Evolutionary conservation across 2,888 invertebrate species (phyloP).

Genomic region (Carterocephalus palaemon): DNA sequence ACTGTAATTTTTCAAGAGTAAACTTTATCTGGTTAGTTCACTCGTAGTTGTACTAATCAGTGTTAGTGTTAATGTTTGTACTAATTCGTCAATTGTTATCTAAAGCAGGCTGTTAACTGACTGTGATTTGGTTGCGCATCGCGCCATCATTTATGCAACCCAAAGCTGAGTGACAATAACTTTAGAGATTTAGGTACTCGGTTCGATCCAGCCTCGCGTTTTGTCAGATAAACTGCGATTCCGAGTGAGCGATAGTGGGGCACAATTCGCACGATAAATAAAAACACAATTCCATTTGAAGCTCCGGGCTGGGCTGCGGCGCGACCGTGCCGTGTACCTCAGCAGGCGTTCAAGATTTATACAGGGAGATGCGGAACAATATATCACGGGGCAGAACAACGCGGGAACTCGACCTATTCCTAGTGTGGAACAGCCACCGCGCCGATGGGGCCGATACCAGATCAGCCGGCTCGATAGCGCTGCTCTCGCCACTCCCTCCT

Average conservation of each 20-base stretch:
- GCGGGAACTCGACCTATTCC: slow-evolving; percentile 77
- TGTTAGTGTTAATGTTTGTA: too few species aligned
- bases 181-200: slow-evolving; percentile 27
- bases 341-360: slow-evolving; percentile 79
- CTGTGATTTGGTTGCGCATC: slow-evolving; percentile 7
- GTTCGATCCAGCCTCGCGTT: slow-evolving; percentile 58
- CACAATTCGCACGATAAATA: slow-evolving; percentile 77
- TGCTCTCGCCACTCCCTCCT: slow-evolving; percentile 43
- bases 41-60: too few species aligned
- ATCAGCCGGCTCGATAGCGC: slow-evolving; percentile 61
- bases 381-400: slow-evolving; percentile 71
- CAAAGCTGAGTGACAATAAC: slow-evolving; percentile 23
- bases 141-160: slow-evolving; percentile 16
- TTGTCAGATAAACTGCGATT: slow-evolving; percentile 75
- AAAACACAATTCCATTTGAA: slow-evolving; percentile 79
- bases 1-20: too few species aligned
- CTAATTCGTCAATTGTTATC: too few species aligned
- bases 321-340: slow-evolving; percentile 76
- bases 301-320: slow-evolving; percentile 67
- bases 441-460: slow-evolving; percentile 70
- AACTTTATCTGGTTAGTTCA: too few species aligned
- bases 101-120: too few species aligned
- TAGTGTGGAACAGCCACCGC: slow-evolving; percentile 71
- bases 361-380: slow-evolving; percentile 75
- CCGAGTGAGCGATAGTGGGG: slow-evolving; percentile 72